Percentiles rank a stretch among this genome's conserved stretches.
Evolutionary conservation across 1,140 invertebrate species (phyloP).

Genomic region (Caerostris extrusa): DNA sequence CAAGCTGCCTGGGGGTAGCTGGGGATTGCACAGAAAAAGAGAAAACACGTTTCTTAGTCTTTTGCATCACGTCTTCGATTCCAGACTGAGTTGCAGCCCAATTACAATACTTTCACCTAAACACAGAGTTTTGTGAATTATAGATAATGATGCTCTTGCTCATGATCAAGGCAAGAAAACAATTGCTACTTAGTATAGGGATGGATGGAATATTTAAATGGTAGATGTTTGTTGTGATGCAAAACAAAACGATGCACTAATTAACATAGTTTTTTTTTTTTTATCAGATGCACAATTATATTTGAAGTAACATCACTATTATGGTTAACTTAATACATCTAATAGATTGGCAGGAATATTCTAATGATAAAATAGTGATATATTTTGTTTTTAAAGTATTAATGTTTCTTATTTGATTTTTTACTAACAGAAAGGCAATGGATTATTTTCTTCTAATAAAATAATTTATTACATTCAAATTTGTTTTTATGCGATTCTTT

Average conservation of each 20-base stretch:
- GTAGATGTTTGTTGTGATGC: not conserved
- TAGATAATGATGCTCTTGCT: constrained; percentile 8
- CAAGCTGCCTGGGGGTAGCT: constrained; percentile 3
- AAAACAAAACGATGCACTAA: not conserved
- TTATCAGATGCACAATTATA: too few species aligned
- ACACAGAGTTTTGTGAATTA: constrained; percentile 23
- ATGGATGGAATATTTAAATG: not conserved
- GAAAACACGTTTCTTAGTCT: constrained; percentile 48
- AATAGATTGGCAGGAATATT: too few species aligned
- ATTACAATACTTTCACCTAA: constrained; percentile 40
- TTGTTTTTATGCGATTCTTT: too few species aligned
- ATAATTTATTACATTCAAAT: too few species aligned
- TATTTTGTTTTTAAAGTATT: too few species aligned
- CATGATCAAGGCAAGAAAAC: not conserved
- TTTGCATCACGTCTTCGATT: constrained; percentile 55
- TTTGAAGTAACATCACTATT: too few species aligned
- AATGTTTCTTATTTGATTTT: too few species aligned
- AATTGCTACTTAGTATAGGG: not conserved
- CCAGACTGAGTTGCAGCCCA: not conserved
- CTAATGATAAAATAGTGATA: too few species aligned
- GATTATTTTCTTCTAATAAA: too few species aligned
- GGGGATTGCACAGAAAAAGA: not conserved
- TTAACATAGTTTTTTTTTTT: not conserved
- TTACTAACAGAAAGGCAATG: too few species aligned
- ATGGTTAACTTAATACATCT: too few species aligned